A percentile compares a stretch with the other conserved stretches of the same genome.
phyloP scores from a whole-genome alignment of 2,888 invertebrate genomes.

The Pheosia gnoma region DNA sequence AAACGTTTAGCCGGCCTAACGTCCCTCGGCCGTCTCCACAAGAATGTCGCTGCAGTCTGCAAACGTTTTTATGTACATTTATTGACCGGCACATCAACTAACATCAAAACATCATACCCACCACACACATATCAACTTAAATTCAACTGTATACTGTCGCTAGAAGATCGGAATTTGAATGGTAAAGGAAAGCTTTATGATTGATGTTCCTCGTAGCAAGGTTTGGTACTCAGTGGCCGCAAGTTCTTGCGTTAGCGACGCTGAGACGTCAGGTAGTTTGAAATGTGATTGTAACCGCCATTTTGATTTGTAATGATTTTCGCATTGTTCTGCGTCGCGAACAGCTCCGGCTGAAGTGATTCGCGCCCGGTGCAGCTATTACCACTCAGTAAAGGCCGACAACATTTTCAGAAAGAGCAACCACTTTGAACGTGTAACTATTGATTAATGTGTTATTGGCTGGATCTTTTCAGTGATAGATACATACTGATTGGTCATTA shows the following conservation, averaged over 20 bases:
- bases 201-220: conserved; percentile 5
- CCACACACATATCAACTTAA: conserved; percentile 8
- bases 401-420: too few relatives aligned
- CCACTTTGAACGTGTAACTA: too few relatives aligned
- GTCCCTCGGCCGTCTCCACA: conserved; percentile 52
- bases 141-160: background rate
- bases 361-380: background rate
- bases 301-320: conserved; percentile 45
- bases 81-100: conserved; percentile 56
- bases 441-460: too few relatives aligned
- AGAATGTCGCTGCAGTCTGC: conserved; percentile 74
- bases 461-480: too few relatives aligned
- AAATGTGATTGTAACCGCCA: conserved; percentile 36
- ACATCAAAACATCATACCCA: conserved; percentile 25
- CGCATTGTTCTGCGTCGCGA: conserved; percentile 26
- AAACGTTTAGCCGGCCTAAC: conserved; percentile 64
- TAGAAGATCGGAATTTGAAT: conserved; percentile 20
- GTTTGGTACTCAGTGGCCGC: conserved; percentile 39
- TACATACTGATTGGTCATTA: too few relatives aligned
- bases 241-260: conserved; percentile 41
- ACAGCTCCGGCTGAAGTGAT: background rate
- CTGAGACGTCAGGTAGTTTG: conserved; percentile 36
- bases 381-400: too few relatives aligned
- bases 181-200: conserved; percentile 6
- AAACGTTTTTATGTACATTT: conserved; percentile 73